Base-by-base conservation (phyloP, 2,113 vertebrate genomes). In the Cottus gobio region DNA sequence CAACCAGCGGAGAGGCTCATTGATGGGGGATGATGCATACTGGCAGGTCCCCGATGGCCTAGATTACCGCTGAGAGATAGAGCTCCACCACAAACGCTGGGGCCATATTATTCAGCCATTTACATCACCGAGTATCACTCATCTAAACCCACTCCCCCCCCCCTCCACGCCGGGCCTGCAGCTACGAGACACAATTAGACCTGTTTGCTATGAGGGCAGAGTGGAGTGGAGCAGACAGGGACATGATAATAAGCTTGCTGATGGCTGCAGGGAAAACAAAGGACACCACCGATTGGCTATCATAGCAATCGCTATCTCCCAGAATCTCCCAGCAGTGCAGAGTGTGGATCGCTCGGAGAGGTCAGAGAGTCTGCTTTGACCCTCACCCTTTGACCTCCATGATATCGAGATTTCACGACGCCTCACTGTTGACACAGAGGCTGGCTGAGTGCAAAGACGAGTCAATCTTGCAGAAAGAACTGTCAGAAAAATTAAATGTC, bases 51-150 rank as follows among this genome's bases (percentile, higher is more conserved):
- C 87, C 87, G 93, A 95, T 93, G 94, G 93, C 86, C 68, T 65
- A 88, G 90, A 93, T 93, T 91, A 92, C 84, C 26, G 37, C 79
- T 80, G 91, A 89, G 92, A 92, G 90, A 90, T 87, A 83, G 77
- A 90, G 89, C 89, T 90, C 87, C 90, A 73, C 80, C 90, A 79
- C 89, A 91, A 90, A 89, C 65, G 73, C 75, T 6, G 52, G 77
- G 88, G 85, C 94, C 94, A 90, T 92, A 95, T 94, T 95, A 94
- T 92, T 91, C 92, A 95, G 87, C 91, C 92, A 94, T 96, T 95
- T 96, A 94, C 92, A 94, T 85, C 82, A 67, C 81, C 61, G 84
- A 91, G 91, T 87, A 90, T 87, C 90, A 91, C 79, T 91, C 93
- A 91, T 86, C 90, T 87, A 82, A 88, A 79, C 82, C 83, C 77